Evolutionary conservation across 2,888 invertebrate genomes (phyloP).

Genomic region (Gari tellinella): DNA sequence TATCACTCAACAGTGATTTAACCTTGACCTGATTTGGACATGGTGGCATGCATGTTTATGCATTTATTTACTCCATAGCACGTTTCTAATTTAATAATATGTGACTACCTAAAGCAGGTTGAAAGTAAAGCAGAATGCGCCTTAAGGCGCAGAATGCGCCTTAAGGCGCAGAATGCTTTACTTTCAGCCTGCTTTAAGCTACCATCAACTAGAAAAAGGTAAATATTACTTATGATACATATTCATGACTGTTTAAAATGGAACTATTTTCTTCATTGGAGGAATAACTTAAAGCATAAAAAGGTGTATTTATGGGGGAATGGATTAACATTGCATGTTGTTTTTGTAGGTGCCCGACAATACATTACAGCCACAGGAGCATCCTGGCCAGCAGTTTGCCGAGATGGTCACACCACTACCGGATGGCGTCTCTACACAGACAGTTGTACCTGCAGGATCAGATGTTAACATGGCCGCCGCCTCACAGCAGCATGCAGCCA

Average conservation of each 20-base stretch:
- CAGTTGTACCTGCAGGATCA: conserved; percentile 87
- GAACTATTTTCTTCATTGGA: too few species aligned
- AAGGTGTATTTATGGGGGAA: too few species aligned
- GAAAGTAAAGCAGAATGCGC: background rate
- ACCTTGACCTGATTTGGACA: too few species aligned
- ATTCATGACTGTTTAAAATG: too few species aligned
- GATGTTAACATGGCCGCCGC: conserved; percentile 13
- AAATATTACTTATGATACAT: too few species aligned
- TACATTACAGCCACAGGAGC: conserved; percentile 1
- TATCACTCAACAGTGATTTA: too few species aligned
- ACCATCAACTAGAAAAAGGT: too few species aligned
- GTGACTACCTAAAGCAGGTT: too few species aligned
- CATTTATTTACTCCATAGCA: background rate
- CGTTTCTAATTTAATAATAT: background rate
- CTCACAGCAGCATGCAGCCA: conserved; percentile 35
- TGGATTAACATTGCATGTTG: background rate
- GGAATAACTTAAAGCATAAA: too few species aligned
- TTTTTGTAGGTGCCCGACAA: conserved; percentile 10
- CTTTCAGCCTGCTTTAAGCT: too few species aligned
- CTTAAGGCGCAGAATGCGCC: background rate
- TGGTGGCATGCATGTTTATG: background rate
- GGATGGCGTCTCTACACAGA: conserved; percentile 81
- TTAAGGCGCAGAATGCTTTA: too few species aligned
- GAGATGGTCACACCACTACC: conserved; percentile 89
- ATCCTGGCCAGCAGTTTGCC: conserved; percentile 87